phyloP scores from a whole-genome alignment of 1,140 invertebrate genomes.

The Sycophila sp. region DNA sequence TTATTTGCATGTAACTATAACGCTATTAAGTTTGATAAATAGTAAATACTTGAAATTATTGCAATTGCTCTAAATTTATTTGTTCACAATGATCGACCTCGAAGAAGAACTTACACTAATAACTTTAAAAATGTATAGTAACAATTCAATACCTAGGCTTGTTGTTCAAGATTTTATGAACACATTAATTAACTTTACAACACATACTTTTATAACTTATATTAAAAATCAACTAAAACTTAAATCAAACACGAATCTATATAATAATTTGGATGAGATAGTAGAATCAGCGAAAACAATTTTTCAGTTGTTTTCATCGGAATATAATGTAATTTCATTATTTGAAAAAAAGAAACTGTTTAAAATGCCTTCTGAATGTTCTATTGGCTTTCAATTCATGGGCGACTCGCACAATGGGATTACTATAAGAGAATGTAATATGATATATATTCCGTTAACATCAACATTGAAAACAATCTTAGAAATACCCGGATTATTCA shows the following conservation, averaged over 20 bases:
- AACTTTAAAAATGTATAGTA: not conserved
- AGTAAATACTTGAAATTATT: too few species aligned
- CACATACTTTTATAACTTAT: not conserved
- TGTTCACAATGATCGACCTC: not conserved
- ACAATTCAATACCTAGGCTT: not conserved
- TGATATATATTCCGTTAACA: slow-evolving; percentile 3
- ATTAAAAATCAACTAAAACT: not conserved
- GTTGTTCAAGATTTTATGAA: not conserved
- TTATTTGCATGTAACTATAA: too few species aligned
- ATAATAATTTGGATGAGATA: not conserved
- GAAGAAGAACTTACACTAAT: not conserved
- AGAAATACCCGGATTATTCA: not conserved
- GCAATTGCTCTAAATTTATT: not conserved
- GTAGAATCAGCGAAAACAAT: not conserved
- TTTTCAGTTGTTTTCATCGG: not conserved
- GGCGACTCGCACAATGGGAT: not conserved
- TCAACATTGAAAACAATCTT: not conserved
- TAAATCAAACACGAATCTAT: not conserved
- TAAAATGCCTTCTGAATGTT: not conserved
- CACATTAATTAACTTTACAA: not conserved
- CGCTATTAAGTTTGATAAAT: too few species aligned
- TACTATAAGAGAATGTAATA: not conserved
- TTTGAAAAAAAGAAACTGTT: not conserved
- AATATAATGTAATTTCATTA: not conserved
- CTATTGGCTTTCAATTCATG: not conserved